These are phyloP conservation scores for Philaethria dido DNA, from an alignment of 2,888 invertebrate genomes.

Conservation along the genomic window DNA sequence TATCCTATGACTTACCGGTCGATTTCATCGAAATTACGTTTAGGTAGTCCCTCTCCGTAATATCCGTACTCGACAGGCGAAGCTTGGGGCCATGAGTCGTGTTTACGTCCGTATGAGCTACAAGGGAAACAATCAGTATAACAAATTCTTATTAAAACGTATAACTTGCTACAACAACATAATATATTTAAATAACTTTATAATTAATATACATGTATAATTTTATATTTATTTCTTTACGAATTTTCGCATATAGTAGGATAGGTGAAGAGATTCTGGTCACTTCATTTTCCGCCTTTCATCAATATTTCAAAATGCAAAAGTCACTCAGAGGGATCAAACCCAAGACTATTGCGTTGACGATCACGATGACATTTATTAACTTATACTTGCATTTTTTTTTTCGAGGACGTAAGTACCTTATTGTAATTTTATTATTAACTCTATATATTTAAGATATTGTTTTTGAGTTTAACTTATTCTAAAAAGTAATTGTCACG, in stretches of 20 bases:
- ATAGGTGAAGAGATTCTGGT: too few relatives aligned
- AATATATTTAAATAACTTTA: not conserved
- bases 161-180: not conserved
- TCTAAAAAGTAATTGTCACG: too few relatives aligned
- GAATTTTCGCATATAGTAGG: too few relatives aligned
- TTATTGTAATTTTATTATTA: too few relatives aligned
- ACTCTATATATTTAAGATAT: too few relatives aligned
- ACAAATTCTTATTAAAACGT: not conserved
- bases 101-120: slow-evolving; percentile 70
- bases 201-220: not conserved
- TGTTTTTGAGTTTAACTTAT: too few relatives aligned
- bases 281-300: too few relatives aligned
- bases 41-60: slow-evolving; percentile 68
- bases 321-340: not conserved
- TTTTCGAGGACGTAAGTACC: too few relatives aligned
- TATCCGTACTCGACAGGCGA: slow-evolving; percentile 60
- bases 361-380: too few relatives aligned
- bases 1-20: slow-evolving; percentile 68
- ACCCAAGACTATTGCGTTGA: too few relatives aligned
- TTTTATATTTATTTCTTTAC: too few relatives aligned
- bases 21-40: slow-evolving; percentile 85
- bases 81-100: slow-evolving; percentile 61
- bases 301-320: not conserved
- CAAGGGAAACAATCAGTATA: slow-evolving; percentile 8
- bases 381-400: too few relatives aligned